phyloP scores from a whole-genome alignment of 1,140 invertebrate genomes.

The Nixonia krombeini region DNA sequence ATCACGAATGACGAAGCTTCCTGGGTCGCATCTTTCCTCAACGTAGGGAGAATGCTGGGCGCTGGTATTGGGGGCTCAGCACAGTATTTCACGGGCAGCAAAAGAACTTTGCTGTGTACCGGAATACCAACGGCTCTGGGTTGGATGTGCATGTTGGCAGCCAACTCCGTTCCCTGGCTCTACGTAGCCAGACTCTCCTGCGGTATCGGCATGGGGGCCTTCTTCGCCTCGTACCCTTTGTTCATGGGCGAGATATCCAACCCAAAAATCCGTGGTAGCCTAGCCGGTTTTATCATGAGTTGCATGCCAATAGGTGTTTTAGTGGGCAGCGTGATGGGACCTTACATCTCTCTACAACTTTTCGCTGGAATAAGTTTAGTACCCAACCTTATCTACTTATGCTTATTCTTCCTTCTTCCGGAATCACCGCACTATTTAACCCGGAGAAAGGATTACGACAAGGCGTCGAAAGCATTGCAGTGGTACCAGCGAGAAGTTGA shows the following conservation, averaged over 20 bases:
- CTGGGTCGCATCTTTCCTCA: slow-evolving; percentile 77
- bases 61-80: slow-evolving; percentile 56
- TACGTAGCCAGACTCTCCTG: slow-evolving; percentile 73
- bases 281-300: slow-evolving; percentile 76
- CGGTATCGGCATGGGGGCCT: slow-evolving; percentile 78
- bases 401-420: slow-evolving; percentile 77
- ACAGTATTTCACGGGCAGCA: slow-evolving; percentile 76
- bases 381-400: slow-evolving; percentile 83
- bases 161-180: slow-evolving; percentile 69
- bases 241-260: slow-evolving; percentile 80
- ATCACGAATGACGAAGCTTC: slow-evolving; percentile 75
- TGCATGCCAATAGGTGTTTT: slow-evolving; percentile 75
- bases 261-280: slow-evolving; percentile 77
- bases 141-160: slow-evolving; percentile 72
- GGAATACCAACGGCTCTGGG: slow-evolving; percentile 75
- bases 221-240: slow-evolving; percentile 77
- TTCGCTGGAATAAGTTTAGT: slow-evolving; percentile 74
- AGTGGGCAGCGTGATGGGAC: slow-evolving; percentile 78
- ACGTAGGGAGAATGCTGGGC: slow-evolving; percentile 69
- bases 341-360: slow-evolving; percentile 73
- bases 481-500: slow-evolving; percentile 54
- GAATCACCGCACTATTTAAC: slow-evolving; percentile 83
- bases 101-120: slow-evolving; percentile 76
- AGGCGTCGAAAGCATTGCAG: slow-evolving; percentile 64
- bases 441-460: slow-evolving; percentile 72